Base-by-base conservation (phyloP, 2,113 vertebrate genomes). In the Semnornis frantzii region DNA sequence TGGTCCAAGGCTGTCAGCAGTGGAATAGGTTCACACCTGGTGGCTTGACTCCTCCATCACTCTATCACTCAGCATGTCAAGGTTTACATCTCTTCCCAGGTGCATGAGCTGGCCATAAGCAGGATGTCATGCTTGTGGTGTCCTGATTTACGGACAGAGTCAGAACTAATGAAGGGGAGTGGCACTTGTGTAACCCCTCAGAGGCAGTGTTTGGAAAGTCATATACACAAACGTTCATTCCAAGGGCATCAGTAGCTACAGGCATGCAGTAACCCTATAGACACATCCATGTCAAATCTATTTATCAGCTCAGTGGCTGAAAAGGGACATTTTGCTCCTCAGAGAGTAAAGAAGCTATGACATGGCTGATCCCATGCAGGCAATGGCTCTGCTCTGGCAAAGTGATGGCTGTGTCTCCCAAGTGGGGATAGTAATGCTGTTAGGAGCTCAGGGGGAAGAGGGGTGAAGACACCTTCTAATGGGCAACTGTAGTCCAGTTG, bases 341-440 rank as follows among this genome's bases (percentile, higher is more conserved):
- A 8, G n/a, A 14, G 37, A 33, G 27, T 10, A 19, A 46, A 64
- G 63, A 66, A 71, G 3, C 0, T 28, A 23, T 0, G 2, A 42
- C 28, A 31, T 21, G 15, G 44, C 5, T 62, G 5, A 55, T 63
- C n/a, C 48, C 42, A 48, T 19, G 19, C 63, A 69, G 52, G 73
- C 60, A 84, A 72, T 24, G 6, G 9, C 44, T 65, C 24, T 15
- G 55, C 44, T 73, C 39, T 42, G 28, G 60, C 7, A 28, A 39
- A 82, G n/a, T 1, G 2, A 9, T 14, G 20, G 15, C 2, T 65
- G 31, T 7, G 13, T 18, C 24, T 64, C 72, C 68, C 13, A 27
- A 55, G 20, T 11, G 37, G 42, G 48, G 48, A 23, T 50, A 21
- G 48, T 10, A n/a, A 54, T 17, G 62, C 42, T 8, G 2, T 8